Conservation (phyloP, 2,797 vertebrate genomes). For the Gymnoscopelus braueri region DNA sequence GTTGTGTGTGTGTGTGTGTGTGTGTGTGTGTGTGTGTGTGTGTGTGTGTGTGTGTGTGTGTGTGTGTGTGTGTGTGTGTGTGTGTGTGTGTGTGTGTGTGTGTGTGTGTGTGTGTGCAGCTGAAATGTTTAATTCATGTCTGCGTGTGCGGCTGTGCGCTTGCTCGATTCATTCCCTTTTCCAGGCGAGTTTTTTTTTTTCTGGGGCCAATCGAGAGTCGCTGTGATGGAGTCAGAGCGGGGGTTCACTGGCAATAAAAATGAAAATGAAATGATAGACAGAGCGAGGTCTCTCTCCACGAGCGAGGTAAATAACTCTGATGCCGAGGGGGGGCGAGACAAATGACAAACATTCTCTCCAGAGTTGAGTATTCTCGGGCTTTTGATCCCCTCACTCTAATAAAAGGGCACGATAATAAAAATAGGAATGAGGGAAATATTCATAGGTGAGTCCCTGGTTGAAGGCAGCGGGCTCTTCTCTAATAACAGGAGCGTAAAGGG, state of each 20-base stretch:
- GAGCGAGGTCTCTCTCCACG: slow-evolving; percentile 27
- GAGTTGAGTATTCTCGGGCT: slow-evolving; percentile 34
- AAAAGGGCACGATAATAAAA: slow-evolving; percentile 36
- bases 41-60: not conserved
- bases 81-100: too few species aligned
- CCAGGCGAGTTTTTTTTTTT: slow-evolving; percentile 44
- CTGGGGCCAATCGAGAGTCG: slow-evolving; percentile 31
- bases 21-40: too few species aligned
- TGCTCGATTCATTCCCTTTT: slow-evolving; percentile 56
- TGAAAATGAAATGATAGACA: slow-evolving; percentile 70
- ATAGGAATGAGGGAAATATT: slow-evolving; percentile 19
- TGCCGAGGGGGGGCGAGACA: slow-evolving; percentile 35
- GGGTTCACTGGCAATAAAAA: slow-evolving; percentile 65
- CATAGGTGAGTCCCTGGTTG: slow-evolving; percentile 15
- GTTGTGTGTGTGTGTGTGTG: too few species aligned
- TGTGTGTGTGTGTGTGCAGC: slow-evolving; percentile 23
- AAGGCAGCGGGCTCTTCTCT: slow-evolving; percentile 9
- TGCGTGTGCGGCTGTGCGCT: slow-evolving; percentile 15
- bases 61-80: not conserved
- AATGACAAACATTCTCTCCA: slow-evolving; percentile 40
- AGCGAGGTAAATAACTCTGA: slow-evolving; percentile 58
- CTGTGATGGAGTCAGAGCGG: slow-evolving; percentile 52
- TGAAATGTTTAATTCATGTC: slow-evolving; percentile 70
- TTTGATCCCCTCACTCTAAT: slow-evolving; percentile 52
- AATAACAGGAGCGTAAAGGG: slow-evolving; percentile 4